Conservation (phyloP, 2,888 invertebrate genomes). For the Cremastinae sp. region DNA sequence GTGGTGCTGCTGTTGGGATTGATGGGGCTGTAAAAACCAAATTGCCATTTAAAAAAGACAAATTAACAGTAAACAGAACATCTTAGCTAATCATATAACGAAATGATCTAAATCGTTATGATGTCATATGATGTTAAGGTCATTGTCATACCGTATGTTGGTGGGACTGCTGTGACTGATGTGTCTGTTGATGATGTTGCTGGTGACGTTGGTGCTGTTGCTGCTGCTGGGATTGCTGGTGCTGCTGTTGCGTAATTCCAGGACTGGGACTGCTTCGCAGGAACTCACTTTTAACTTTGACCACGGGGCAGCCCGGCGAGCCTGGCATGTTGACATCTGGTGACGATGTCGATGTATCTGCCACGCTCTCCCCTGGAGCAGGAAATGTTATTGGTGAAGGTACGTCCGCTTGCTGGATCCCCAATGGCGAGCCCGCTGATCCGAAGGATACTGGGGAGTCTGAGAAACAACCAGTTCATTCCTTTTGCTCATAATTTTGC, state of each 20-base stretch:
- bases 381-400: constrained; percentile 79
- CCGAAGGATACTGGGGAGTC: constrained; percentile 79
- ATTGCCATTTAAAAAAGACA: background rate
- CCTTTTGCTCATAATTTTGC: constrained; percentile 54
- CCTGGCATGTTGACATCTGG: constrained; percentile 93
- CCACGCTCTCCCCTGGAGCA: constrained; percentile 92
- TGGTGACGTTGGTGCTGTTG: constrained; percentile 65
- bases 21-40: constrained; percentile 14
- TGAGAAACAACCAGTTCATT: constrained; percentile 68
- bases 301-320: constrained; percentile 84
- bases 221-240: constrained; percentile 72
- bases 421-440: constrained; percentile 79
- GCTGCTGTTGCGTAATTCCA: constrained; percentile 80
- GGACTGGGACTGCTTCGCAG: constrained; percentile 82
- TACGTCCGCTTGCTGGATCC: constrained; percentile 77
- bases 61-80: too few relatives aligned
- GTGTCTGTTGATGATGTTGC: constrained; percentile 48
- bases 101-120: too few relatives aligned
- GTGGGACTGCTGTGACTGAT: constrained; percentile 38
- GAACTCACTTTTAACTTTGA: constrained; percentile 79
- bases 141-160: constrained; percentile 34
- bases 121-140: too few relatives aligned
- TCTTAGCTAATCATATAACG: too few relatives aligned
- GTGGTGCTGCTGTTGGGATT: constrained; percentile 60
- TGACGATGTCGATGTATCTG: constrained; percentile 95